Conservation (phyloP, 2,888 invertebrate genomes). For the Clistopyga incitator region DNA sequence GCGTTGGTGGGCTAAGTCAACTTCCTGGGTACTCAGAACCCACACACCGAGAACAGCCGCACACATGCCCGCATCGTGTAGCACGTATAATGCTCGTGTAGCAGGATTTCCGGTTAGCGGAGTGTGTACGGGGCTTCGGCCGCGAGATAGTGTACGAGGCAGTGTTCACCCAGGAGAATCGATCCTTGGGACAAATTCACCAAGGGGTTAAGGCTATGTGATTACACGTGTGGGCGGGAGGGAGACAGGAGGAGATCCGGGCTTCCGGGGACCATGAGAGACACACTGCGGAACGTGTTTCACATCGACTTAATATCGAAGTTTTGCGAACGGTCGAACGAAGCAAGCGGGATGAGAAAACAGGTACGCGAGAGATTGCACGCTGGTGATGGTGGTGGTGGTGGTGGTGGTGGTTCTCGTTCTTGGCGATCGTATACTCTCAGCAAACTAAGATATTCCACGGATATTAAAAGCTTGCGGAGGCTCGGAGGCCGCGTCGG, state of each 20-base stretch:
- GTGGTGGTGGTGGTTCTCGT: not conserved
- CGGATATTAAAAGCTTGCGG: slow-evolving; percentile 61
- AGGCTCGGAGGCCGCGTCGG: slow-evolving; percentile 30
- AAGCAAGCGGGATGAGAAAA: slow-evolving; percentile 20
- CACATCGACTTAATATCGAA: slow-evolving; percentile 44
- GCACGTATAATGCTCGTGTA: slow-evolving; percentile 17
- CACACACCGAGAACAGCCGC: not conserved
- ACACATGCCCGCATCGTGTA: no score
- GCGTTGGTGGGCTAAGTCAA: slow-evolving; percentile 25
- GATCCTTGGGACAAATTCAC: slow-evolving; percentile 46
- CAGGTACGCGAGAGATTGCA: slow-evolving; percentile 1
- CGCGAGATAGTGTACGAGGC: slow-evolving; percentile 23
- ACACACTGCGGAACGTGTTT: slow-evolving; percentile 12
- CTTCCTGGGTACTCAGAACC: slow-evolving; percentile 30
- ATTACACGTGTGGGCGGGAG: slow-evolving; percentile 7
- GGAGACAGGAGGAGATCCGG: not conserved
- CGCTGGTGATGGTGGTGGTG: not conserved
- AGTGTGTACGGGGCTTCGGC: slow-evolving; percentile 22
- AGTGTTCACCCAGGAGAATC: slow-evolving; percentile 35
- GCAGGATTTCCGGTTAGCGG: slow-evolving; percentile 42
- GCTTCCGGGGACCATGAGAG: not conserved
- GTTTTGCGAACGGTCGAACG: slow-evolving; percentile 38
- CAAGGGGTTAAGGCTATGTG: slow-evolving; percentile 32
- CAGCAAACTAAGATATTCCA: slow-evolving; percentile 54
- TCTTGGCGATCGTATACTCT: slow-evolving; percentile 8